A percentile compares a stretch with the other conserved stretches of the same genome.
phyloP scores from a whole-genome alignment of 1,140 invertebrate genomes.

The Spodoptera frugiperda region DNA sequence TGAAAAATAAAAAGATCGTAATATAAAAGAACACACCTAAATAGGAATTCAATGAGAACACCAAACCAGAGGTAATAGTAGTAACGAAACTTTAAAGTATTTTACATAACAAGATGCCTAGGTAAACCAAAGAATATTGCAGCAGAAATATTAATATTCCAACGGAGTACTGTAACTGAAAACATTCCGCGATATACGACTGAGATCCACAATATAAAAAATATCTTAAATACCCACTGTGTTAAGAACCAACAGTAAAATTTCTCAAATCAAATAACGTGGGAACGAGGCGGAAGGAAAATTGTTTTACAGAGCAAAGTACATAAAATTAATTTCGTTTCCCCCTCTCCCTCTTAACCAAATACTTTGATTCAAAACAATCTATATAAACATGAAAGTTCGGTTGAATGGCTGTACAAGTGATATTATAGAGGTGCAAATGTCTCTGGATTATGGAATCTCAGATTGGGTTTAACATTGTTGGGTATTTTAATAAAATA shows the following conservation, averaged over 20 bases:
- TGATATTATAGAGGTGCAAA: no score
- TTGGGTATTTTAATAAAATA: no score
- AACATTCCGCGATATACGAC: background rate
- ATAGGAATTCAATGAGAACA: no score
- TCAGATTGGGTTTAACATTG: no score
- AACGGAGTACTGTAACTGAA: background rate
- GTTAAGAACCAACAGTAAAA: conserved; percentile 25
- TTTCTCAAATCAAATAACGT: conserved; percentile 42
- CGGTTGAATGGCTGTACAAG: background rate
- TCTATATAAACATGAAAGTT: conserved; percentile 1
- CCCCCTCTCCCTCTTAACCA: background rate
- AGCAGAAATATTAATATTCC: background rate
- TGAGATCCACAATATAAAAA: conserved; percentile 30
- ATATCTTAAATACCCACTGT: conserved; percentile 26
- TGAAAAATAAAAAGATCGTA: no score
- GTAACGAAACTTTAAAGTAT: no score
- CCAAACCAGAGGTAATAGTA: no score
- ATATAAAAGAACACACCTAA: no score
- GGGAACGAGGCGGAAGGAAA: conserved; percentile 17
- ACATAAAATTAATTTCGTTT: conserved; percentile 39
- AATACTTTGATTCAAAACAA: conserved; percentile 37
- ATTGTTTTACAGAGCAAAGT: conserved; percentile 35
- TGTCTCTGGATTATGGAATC: no score
- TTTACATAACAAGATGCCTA: background rate
- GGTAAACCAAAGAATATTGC: background rate